Base-by-base conservation (phyloP, 2,113 vertebrate species). In the Butorides virescens region DNA sequence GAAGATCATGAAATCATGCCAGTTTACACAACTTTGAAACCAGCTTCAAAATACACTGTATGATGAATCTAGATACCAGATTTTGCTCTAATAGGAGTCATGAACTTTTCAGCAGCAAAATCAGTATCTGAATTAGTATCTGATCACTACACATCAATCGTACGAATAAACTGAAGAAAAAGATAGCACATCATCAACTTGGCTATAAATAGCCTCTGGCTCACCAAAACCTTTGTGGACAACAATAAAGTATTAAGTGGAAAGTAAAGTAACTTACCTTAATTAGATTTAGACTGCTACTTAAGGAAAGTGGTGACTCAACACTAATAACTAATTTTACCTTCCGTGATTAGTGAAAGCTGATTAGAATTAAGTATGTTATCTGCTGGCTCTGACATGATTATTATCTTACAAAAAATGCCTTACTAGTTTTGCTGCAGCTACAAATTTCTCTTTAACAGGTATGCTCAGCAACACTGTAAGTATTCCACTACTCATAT, bases 301-400 rank as follows among this genome's bases (percentile, higher is more conserved):
- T 97, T 98, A 97, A 96, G 94, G 91, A 92, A 97, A 98, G 96
- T 97, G 98, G 90, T 97, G 93, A 95, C 93, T 97, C 97, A 92
- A 97, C 91, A 74, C 91, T 97, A 97, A 96, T 95, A 97, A 97
- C 92, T 96, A 97, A 98, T 97, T 97, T 97, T 97, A 97, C 96
- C 94, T 97, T 97, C 93, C 29, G 50, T 92, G 95, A 98, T 97
- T 97, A 97, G 71, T 88, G 72, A 96, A 98, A 98, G 96, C 95
- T 97, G 96, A 97, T 98, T 98, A 97, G 67, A 94, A 83, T 56
- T 97, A 97, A 97, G 97, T 94, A 97, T 90, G 77, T 94, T 97
- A 96, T 97, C 83, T 97, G 63, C 92, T 97, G 79, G 86, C 89
- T 88, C 82, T 88, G 96, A 83, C 94, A 92, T 26, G 79, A 96